phyloP scores from a whole-genome alignment of 2,888 invertebrate genomes.

The Drosophila vallismaia region DNA sequence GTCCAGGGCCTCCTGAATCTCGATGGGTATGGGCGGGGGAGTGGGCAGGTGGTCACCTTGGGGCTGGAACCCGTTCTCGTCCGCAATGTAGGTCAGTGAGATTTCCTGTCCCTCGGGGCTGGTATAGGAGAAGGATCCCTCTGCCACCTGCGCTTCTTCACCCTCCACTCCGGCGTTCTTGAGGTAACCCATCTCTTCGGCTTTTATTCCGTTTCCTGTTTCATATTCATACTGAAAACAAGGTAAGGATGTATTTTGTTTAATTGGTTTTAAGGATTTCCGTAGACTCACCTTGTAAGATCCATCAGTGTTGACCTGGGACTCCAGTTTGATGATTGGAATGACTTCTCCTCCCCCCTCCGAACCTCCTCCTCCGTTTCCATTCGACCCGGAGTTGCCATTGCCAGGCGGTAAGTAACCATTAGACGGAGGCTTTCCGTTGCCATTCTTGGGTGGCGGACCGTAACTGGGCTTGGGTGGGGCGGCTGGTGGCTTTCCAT shows the following conservation, averaged over 20 bases:
- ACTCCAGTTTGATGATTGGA: constrained; percentile 81
- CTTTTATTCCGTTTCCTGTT: constrained; percentile 90
- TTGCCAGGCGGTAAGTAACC: constrained; percentile 55
- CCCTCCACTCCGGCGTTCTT: constrained; percentile 89
- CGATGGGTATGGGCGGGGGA: constrained; percentile 91
- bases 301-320: constrained; percentile 81
- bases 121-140: constrained; percentile 89
- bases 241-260: too few species aligned
- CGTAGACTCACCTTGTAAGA: constrained; percentile 78
- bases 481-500: constrained; percentile 38
- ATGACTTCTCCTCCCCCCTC: constrained; percentile 73
- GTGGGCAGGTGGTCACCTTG: constrained; percentile 91
- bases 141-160: constrained; percentile 87
- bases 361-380: constrained; percentile 47
- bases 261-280: not conserved
- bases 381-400: constrained; percentile 44
- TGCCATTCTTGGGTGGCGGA: constrained; percentile 46
- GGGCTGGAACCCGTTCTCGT: constrained; percentile 88
- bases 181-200: constrained; percentile 88
- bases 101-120: constrained; percentile 90
- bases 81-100: constrained; percentile 88
- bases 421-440: constrained; percentile 46
- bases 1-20: constrained; percentile 86
- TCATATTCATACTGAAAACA: constrained; percentile 87
- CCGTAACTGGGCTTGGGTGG: constrained; percentile 41